Conservation (phyloP, 2,888 invertebrate genomes). For the Drosophila colorata region DNA sequence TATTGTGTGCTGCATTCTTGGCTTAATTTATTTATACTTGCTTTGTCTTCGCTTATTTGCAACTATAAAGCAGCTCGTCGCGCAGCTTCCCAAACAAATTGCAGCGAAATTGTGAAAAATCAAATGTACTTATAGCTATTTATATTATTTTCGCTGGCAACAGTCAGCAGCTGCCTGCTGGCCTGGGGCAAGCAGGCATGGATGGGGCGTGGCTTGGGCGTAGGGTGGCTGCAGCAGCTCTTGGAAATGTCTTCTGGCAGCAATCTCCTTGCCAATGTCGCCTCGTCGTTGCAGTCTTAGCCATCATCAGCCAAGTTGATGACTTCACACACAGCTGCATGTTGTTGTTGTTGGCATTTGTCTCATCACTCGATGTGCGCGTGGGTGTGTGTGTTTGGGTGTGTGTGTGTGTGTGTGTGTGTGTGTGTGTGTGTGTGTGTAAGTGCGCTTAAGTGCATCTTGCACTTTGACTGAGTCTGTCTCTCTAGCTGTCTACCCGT, state of each 20-base stretch:
- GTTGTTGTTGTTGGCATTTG: conserved; percentile 41
- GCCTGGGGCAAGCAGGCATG: background rate
- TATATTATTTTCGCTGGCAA: conserved; percentile 53
- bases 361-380: conserved; percentile 24
- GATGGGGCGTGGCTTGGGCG: background rate
- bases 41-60: conserved; percentile 36
- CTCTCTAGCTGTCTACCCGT: conserved; percentile 25
- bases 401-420: background rate
- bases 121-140: conserved; percentile 65
- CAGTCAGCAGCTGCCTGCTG: conserved; percentile 26
- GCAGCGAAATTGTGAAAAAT: conserved; percentile 69
- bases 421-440: conserved; percentile 10
- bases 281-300: conserved; percentile 14
- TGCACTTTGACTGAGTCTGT: conserved; percentile 57
- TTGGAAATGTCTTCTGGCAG: conserved; percentile 36
- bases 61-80: conserved; percentile 23
- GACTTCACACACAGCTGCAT: conserved; percentile 52
- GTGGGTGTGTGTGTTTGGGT: conserved; percentile 1
- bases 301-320: conserved; percentile 56
- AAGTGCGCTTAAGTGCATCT: conserved; percentile 62
- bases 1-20: conserved; percentile 28
- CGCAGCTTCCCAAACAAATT: conserved; percentile 49
- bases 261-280: conserved; percentile 22
- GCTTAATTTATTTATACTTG: conserved; percentile 51
- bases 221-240: conserved; percentile 9